These are phyloP conservation scores for Petrolisthes manimaculis DNA, from an alignment of 2,888 invertebrate species.

Conservation along the genomic window DNA sequence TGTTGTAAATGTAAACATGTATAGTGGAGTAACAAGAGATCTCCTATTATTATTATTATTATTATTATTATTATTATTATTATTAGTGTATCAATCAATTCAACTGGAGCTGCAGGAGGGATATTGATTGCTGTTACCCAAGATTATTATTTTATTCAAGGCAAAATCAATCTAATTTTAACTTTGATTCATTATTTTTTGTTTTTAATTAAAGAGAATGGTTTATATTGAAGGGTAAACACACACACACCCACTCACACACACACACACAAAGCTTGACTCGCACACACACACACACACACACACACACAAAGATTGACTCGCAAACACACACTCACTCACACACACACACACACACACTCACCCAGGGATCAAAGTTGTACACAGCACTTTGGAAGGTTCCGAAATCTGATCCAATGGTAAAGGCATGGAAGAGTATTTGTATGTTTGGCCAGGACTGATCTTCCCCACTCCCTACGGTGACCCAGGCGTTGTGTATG, in stretches of 20 bases:
- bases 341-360: not conserved
- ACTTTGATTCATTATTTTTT: too few species aligned
- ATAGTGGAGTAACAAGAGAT: too few species aligned
- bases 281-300: not conserved
- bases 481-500: constrained; percentile 35
- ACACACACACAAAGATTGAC: not conserved
- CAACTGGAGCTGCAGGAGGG: too few species aligned
- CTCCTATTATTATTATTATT: too few species aligned
- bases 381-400: constrained; percentile 12
- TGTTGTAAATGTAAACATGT: too few species aligned
- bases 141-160: too few species aligned
- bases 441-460: constrained; percentile 44
- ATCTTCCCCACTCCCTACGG: constrained; percentile 19
- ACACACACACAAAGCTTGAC: constrained; percentile 24
- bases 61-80: too few species aligned
- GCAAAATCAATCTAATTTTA: too few species aligned
- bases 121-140: too few species aligned
- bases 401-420: not conserved
- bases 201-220: too few species aligned
- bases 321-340: not conserved
- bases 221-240: too few species aligned
- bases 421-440: constrained; percentile 14
- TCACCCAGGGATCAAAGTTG: constrained; percentile 16
- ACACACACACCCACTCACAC: not conserved
- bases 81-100: too few species aligned